phyloP scores from a whole-genome alignment of 2,797 vertebrate species.

The Xiphophorus birchmanni region DNA sequence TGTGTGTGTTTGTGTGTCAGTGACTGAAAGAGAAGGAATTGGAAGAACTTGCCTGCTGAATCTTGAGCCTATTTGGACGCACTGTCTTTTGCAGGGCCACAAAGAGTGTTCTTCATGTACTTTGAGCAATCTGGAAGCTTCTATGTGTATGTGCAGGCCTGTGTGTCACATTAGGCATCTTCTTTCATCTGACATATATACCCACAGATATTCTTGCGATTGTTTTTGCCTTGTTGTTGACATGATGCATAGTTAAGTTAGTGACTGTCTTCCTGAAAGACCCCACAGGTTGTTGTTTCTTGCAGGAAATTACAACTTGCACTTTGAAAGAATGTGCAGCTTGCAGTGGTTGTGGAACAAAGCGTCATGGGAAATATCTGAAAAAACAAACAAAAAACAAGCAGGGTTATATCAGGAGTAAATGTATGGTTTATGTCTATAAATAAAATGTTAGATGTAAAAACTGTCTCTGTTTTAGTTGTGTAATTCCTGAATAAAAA shows the following conservation, averaged over 20 bases:
- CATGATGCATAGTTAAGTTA: neutral
- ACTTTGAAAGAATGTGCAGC: neutral
- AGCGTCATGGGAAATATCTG: neutral
- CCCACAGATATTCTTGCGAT: neutral
- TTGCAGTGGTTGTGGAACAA: neutral
- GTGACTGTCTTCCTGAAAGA: neutral
- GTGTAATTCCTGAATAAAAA: neutral
- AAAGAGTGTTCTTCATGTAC: conserved; percentile 56
- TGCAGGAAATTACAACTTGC: neutral
- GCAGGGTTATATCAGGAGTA: neutral
- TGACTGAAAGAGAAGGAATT: conserved; percentile 24
- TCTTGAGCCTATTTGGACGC: conserved; percentile 63
- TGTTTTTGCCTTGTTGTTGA: neutral
- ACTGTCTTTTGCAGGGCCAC: conserved; percentile 63
- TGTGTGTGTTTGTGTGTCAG: conserved; percentile 28
- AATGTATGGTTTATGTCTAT: neutral
- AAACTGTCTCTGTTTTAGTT: neutral
- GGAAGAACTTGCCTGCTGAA: conserved; percentile 64
- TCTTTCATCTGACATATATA: conserved; percentile 8
- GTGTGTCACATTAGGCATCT: conserved; percentile 8
- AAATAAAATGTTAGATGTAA: neutral
- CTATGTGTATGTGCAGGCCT: conserved; percentile 16
- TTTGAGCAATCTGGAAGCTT: conserved; percentile 60
- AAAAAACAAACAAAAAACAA: neutral
- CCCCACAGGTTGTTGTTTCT: neutral